Base-by-base conservation (phyloP, 2,113 vertebrate species). In the Semnornis frantzii region DNA sequence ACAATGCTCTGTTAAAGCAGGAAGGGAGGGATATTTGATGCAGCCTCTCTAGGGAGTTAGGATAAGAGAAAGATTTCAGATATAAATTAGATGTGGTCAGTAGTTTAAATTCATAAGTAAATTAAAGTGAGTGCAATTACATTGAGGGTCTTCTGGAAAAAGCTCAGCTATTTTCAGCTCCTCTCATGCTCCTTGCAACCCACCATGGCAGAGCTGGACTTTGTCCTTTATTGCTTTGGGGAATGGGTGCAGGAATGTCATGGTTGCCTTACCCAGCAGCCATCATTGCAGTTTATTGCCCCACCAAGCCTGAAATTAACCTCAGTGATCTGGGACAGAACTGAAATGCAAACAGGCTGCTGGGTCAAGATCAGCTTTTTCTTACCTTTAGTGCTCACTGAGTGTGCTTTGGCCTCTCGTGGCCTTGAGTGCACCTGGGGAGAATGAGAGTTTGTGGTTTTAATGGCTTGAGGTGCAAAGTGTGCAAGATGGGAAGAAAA, bases 41-140 rank as follows among this genome's bases (percentile, higher is more conserved):
- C 52, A 39, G 50, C 30, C 72, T 87, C 55, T 87, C 72, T 55
- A 50, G 46, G 82, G 39, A 63, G 23, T 70, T 24, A 74, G 52
- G 46, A 64, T 74, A 62, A 90, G 37, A 81, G 83, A 46, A 70
- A 13, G 37, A 83, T 86, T 93, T 93, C 62, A 64, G 28, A 75
- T 60, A 77, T 68, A 83, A 83, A 93, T 86, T 39, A 83, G 83
- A 71, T 31, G 28, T 25, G 71, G 48, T 60, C 4, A 5, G 65
- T 77, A 81, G 52, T 80, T 90, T 82, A 54, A 91, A 89, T 54
- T 79, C 28, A 30, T 93, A 73, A 86, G 78, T 59, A 92, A 82
- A 78, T 82, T 72, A 91, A 89, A 94, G 12, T 11, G 3, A 85
- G 50, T 39, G 30, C 17, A 73, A 70, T 85, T 65, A 76, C 64